Evolutionary conservation across 2,888 invertebrate genomes (phyloP), one percentile per base, ranked within the genome.

Genomic region (Drosophila paramelanica): DNA sequence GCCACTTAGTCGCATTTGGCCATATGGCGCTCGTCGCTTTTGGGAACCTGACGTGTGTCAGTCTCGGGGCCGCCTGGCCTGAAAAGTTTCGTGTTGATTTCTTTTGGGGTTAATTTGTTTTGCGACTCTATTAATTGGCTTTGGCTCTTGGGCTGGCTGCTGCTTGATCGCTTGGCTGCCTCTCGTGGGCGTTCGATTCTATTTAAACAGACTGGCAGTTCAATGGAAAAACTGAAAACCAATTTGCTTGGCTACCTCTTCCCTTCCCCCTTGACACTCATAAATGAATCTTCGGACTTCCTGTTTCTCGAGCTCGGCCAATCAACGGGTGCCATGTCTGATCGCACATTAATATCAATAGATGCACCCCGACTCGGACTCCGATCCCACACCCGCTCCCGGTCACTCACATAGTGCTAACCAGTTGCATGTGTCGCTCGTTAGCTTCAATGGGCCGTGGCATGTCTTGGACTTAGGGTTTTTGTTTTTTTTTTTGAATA

Each of bases 1-100:
- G 67, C 70, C 76, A 81, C 67, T 73, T 80, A 60, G 73, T 62
- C 59, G 55, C 14, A 25, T 50, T 60, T 43, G 36, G 77, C 83
- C 89, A 90, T 90, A 90, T 90, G 89, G 90, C 82, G 77, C 67
- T 75, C 64, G 62, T 89, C 79, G 75, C 69, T 60, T 73, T 73
- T 76, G 69, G 69, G 68, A 79, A 79, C 73, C 80, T 89, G 89
- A 89, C 90, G 88, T 86, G 89, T 88, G 89, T 89, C 89, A 87
- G 89, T 77, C 69, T 77, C 58, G 79, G 64, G 73, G 66, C 67
- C 50, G 57, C 17, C 45, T 33, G 52, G 42, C 39, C 46, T 23
- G 36, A 66, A 60, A 77, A 84, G 67, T 87, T 87, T 84, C 77
- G 79, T 79, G 81, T 81, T 81, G 81, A 75, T 83, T 84, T 84